phyloP scores from a whole-genome alignment of 2,888 invertebrate genomes.

The Ormyrus nitidulus region DNA sequence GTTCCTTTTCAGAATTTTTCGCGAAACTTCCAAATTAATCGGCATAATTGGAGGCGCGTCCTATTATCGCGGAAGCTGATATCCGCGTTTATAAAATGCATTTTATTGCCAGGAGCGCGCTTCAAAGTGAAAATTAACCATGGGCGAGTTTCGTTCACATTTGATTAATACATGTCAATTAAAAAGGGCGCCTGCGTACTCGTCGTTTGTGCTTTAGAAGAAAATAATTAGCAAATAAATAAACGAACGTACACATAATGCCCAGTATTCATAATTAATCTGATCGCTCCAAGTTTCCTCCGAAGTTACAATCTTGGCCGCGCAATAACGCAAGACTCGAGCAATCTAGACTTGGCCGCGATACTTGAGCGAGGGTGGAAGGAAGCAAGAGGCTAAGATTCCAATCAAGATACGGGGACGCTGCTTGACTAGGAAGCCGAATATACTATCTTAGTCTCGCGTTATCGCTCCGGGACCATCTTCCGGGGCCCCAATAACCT shows the following conservation, averaged over 20 bases:
- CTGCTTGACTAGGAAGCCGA: conserved; percentile 48
- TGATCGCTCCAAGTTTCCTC: conserved; percentile 13
- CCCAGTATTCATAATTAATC: conserved; percentile 43
- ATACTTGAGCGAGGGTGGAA: conserved; percentile 38
- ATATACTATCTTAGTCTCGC: conserved; percentile 63
- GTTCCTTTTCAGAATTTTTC: conserved; percentile 28
- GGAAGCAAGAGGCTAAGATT: conserved; percentile 64
- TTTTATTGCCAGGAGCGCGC: no score
- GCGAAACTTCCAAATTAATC: conserved; percentile 18
- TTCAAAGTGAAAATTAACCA: no score
- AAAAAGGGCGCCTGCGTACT: no score
- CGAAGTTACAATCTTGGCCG: conserved; percentile 40
- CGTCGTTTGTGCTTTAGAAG: no score
- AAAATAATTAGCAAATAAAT: no score
- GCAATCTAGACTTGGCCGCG: conserved; percentile 40
- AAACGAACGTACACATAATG: not conserved
- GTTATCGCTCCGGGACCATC: conserved; percentile 67
- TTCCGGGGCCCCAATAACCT: conserved; percentile 67
- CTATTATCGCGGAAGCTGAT: no score
- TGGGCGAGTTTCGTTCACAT: no score
- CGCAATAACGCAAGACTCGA: conserved; percentile 44
- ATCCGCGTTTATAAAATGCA: no score
- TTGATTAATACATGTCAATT: no score
- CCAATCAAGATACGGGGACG: conserved; percentile 70
- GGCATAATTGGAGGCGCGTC: conserved; percentile 31